Base-by-base conservation (phyloP, 2,888 invertebrate genomes). In the Alviniconcha strummeri region DNA sequence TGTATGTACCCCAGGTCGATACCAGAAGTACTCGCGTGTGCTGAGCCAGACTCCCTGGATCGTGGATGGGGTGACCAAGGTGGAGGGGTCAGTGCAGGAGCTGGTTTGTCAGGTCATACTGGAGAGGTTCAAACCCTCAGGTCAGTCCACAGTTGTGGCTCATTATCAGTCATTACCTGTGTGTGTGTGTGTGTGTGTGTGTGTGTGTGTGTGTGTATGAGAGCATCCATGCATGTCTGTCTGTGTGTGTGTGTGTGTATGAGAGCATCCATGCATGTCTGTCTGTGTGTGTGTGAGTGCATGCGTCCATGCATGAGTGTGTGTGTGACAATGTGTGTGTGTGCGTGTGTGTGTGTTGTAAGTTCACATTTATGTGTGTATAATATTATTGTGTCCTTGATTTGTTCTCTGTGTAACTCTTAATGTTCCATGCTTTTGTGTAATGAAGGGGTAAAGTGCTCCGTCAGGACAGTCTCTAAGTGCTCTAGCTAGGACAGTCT, bases 21-120 rank as follows among this genome's bases (percentile, higher is more conserved):
- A 93, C 82, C 91, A 92, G 86, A 93, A 93, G 85, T 92, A 90
- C 86, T 97, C 97, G 5, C 95, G 99, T 80, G 94, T 95, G 87
- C 94, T 99, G 57, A 97, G 98, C 81, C 99, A 99, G 94, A 98
- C 98, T 0, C 99, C 99, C 0, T 99, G 99, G 98, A 94, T 98
- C 83, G 94, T 98, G 82, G 96, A 96, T 88, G 97, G 98, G 0
- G 95, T 95, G 86, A 95, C 97, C 82, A 95, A 96, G 88, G 96
- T 97, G 95, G 96, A 96, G 88, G 96, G 96, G n/a, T 98, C 98
- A 0, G 97, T 99, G 1, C 97, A 98, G 93, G 98, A 99, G 94
- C 95, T 97, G 85, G 96, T 99, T 86, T 96, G 96, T 90, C 95
- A 95, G 82, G 95, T 95, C 11, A 94, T 98, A 36, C 94, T 95